These are phyloP conservation scores for Pangasius macronema DNA, from an alignment of 2,797 vertebrate genomes.

Conservation along the genomic window DNA sequence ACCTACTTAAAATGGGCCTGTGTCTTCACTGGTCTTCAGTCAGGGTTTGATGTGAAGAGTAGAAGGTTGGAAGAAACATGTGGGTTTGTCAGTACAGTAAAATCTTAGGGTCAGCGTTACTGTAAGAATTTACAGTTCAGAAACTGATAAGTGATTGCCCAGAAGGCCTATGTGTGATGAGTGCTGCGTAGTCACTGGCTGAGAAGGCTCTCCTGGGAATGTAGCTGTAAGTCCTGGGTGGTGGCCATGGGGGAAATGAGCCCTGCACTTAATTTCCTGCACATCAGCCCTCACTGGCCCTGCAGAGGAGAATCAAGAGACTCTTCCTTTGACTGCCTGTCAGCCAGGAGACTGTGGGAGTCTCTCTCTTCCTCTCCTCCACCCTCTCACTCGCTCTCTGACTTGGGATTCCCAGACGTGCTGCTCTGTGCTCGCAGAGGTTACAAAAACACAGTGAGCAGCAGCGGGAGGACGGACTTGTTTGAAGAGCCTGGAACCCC, in stretches of 20 bases:
- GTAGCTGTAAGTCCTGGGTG: constrained; percentile 52
- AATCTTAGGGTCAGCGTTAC: constrained; percentile 26
- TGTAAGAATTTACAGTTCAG: constrained; percentile 14
- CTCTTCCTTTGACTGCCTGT: constrained; percentile 52
- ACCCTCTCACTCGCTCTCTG: constrained; percentile 22
- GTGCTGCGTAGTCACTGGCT: constrained; percentile 50
- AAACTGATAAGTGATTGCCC: constrained; percentile 38
- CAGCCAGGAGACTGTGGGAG: constrained; percentile 55
- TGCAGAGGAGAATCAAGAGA: constrained; percentile 40
- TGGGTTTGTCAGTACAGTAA: constrained; percentile 5
- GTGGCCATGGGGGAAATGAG: constrained; percentile 61
- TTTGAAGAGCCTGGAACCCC: constrained; percentile 52
- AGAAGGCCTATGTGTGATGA: constrained; percentile 34
- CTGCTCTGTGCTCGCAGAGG: constrained; percentile 55
- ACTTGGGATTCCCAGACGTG: constrained; percentile 49
- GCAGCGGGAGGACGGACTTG: constrained; percentile 60
- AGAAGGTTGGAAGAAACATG: constrained; percentile 15
- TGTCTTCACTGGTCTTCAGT: constrained; percentile 8
- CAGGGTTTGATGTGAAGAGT: constrained; percentile 27
- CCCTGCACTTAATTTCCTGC: constrained; percentile 71
- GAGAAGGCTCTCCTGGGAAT: constrained; percentile 41
- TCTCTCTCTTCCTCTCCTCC: constrained; percentile 32
- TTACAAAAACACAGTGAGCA: constrained; percentile 62
- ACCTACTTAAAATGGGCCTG: neutral
- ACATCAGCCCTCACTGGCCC: constrained; percentile 59